A percentile compares a stretch with the other conserved stretches of the same genome.
These are phyloP conservation scores for Pao palembangensis DNA, from an alignment of 2,113 vertebrate genomes.

Conservation along the genomic window DNA sequence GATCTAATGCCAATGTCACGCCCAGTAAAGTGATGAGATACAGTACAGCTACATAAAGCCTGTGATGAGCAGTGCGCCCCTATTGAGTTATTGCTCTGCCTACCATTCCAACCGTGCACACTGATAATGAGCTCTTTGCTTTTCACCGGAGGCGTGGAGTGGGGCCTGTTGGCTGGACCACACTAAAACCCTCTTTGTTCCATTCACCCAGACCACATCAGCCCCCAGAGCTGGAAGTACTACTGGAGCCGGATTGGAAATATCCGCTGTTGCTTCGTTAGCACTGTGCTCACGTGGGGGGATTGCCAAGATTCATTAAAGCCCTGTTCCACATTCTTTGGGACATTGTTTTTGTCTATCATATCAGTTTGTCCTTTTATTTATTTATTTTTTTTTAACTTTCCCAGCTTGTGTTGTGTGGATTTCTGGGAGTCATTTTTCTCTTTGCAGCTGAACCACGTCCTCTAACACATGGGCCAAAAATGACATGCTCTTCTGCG, in stretches of 20 bases:
- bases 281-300: slow-evolving; percentile 17
- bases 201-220: slow-evolving; percentile 34
- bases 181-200: slow-evolving; percentile 40
- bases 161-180: slow-evolving; percentile 27
- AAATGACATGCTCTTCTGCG: no score
- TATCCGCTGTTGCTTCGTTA: slow-evolving; percentile 36
- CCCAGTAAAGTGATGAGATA: slow-evolving; percentile 6
- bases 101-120: slow-evolving; percentile 38
- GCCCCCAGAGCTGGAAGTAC: slow-evolving; percentile 31
- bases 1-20: slow-evolving; percentile 14
- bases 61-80: slow-evolving; percentile 29
- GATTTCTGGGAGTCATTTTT: not conserved
- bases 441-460: no score
- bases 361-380: not conserved
- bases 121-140: slow-evolving; percentile 44
- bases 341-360: slow-evolving; percentile 21
- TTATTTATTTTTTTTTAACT: not conserved
- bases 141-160: slow-evolving; percentile 28
- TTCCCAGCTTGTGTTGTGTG: not conserved
- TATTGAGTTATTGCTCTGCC: slow-evolving; percentile 12
- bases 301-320: slow-evolving; percentile 46
- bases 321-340: slow-evolving; percentile 29
- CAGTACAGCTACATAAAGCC: not conserved
- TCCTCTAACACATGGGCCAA: no score
- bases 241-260: not conserved